Evolutionary conservation across 2,797 vertebrate species (phyloP).

Genomic region (Sarcophilus harrisii): DNA sequence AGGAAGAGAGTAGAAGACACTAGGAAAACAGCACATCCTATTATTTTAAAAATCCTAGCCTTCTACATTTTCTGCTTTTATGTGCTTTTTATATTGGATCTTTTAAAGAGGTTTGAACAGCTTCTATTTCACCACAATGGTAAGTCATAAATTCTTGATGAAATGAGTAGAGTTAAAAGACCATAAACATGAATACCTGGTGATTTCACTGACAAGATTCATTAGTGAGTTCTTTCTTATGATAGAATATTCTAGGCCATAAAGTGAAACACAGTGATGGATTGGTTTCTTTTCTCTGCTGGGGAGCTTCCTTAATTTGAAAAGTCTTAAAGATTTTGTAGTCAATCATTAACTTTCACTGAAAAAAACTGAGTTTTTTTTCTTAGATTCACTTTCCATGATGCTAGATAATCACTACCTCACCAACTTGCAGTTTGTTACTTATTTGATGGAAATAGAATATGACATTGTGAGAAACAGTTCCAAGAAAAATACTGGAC

Average conservation of each 20-base stretch:
- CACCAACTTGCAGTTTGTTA: constrained; percentile 19
- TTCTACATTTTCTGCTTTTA: neutral
- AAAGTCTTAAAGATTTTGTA: constrained; percentile 66
- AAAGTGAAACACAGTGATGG: constrained; percentile 33
- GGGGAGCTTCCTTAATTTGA: constrained; percentile 53
- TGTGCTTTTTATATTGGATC: too few relatives aligned
- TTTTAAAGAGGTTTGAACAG: too few relatives aligned
- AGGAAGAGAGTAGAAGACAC: neutral
- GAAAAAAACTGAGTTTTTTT: constrained; percentile 9
- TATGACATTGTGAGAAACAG: constrained; percentile 24
- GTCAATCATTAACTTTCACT: constrained; percentile 65
- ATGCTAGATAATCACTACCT: constrained; percentile 34
- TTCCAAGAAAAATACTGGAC: too few relatives aligned
- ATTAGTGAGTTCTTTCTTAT: neutral
- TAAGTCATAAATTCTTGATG: too few relatives aligned
- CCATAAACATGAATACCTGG: neutral
- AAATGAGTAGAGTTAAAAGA: too few relatives aligned
- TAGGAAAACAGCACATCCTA: neutral
- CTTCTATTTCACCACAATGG: too few relatives aligned
- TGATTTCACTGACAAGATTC: constrained; percentile 51
- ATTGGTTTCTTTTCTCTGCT: constrained; percentile 59
- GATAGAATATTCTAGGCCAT: constrained; percentile 11
- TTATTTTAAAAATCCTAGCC: neutral
- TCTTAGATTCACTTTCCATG: constrained; percentile 63
- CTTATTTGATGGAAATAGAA: constrained; percentile 59